Percentiles rank a stretch among this genome's conserved stretches.
phyloP scores from a whole-genome alignment of 23 tunicate species.

The Halocynthia roretzi region DNA sequence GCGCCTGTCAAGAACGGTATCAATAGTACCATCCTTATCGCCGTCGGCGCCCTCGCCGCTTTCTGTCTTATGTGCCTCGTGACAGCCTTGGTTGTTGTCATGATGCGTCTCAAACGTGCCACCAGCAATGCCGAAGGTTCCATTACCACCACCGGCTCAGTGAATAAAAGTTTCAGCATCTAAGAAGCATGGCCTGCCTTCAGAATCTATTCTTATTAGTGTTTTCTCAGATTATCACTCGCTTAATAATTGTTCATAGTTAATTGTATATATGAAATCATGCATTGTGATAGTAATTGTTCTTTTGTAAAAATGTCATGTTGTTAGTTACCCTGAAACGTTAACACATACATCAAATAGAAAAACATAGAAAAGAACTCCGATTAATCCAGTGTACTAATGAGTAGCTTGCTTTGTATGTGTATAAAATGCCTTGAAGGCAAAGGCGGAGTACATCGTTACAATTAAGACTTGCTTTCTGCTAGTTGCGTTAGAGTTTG shows the following conservation, averaged over 20 bases:
- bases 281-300: not conserved
- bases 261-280: constrained; percentile 4
- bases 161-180: constrained; percentile 43
- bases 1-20: too few species aligned
- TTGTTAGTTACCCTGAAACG: too few species aligned
- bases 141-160: constrained; percentile 31
- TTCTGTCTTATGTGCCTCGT: constrained; percentile 46
- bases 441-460: too few species aligned
- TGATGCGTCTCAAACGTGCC: constrained; percentile 29
- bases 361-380: too few species aligned
- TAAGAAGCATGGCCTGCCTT: constrained; percentile 5
- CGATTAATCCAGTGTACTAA: too few species aligned
- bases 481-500: too few species aligned
- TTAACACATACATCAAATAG: too few species aligned
- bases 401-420: too few species aligned
- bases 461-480: too few species aligned
- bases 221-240: not conserved
- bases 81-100: constrained; percentile 47
- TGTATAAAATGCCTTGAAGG: too few species aligned
- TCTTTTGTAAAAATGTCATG: not conserved
- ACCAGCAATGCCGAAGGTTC: constrained; percentile 17
- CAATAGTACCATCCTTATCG: constrained; percentile 12
- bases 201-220: not conserved
- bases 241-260: not conserved
- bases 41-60: constrained; percentile 44